These are phyloP conservation scores for Nicator chloris DNA, from an alignment of 2,113 vertebrate genomes.

Conservation along the genomic window DNA sequence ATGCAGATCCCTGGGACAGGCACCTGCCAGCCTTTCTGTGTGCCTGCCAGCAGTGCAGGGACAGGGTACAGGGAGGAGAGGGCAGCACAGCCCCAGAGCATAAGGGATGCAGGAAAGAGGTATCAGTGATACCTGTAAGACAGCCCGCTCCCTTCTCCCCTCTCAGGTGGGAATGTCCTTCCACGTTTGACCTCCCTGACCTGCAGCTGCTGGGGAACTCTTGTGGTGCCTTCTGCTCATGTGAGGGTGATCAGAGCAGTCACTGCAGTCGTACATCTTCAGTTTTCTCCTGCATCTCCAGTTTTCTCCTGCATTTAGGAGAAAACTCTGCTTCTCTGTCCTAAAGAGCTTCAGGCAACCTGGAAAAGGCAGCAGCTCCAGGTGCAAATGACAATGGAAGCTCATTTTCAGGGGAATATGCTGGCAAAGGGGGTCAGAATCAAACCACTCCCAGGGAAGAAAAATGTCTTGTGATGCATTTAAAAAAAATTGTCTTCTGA, in stretches of 20 bases:
- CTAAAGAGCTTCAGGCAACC: background rate
- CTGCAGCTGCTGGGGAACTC: background rate
- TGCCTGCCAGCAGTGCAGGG: background rate
- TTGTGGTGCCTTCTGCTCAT: background rate
- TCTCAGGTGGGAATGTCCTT: background rate
- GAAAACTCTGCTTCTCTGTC: background rate
- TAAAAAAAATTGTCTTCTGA: background rate
- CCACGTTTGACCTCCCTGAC: background rate
- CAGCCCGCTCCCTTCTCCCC: background rate
- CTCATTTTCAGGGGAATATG: background rate
- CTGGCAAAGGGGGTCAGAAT: background rate
- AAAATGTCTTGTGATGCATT: background rate
- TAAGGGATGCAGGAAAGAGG: background rate
- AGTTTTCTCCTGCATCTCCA: background rate
- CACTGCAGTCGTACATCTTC: background rate
- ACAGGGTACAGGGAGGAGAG: background rate
- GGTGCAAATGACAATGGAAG: background rate
- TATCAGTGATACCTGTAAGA: background rate
- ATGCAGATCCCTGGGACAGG: background rate
- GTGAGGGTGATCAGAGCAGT: background rate
- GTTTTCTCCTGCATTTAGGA: background rate
- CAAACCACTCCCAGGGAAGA: background rate
- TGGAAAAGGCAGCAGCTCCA: background rate
- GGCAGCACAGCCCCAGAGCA: background rate
- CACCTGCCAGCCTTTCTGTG: fast-evolving